Evolutionary conservation across 2,888 invertebrate genomes (phyloP).

Genomic region (Agrochola lychnidis): DNA sequence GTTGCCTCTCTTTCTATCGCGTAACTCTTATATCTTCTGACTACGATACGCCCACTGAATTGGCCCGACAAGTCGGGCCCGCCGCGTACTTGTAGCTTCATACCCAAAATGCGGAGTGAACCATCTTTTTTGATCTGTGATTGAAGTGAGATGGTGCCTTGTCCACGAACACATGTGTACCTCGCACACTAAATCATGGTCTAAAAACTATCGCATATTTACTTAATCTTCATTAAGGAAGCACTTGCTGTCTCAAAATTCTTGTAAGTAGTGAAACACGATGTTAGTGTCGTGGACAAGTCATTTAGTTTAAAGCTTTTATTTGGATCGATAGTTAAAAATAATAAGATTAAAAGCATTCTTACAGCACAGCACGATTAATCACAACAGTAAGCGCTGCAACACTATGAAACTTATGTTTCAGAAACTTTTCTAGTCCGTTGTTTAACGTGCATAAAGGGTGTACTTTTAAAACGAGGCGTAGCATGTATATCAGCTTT

Average conservation of each 20-base stretch:
- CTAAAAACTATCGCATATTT: constrained; percentile 16
- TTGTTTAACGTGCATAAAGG: neutral
- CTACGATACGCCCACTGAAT: no score
- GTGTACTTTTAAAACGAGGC: neutral
- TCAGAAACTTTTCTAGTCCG: neutral
- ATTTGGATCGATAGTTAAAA: constrained; percentile 61
- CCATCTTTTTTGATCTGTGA: no score
- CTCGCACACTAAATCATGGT: neutral
- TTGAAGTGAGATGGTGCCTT: constrained; percentile 29
- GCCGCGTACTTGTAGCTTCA: no score
- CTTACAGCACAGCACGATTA: constrained; percentile 56
- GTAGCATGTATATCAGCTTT: neutral
- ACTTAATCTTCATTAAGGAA: constrained; percentile 14
- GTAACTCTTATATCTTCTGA: no score
- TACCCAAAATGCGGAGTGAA: no score
- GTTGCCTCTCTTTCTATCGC: no score
- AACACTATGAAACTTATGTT: constrained; percentile 7
- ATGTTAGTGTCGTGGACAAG: constrained; percentile 31
- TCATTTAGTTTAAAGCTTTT: constrained; percentile 69
- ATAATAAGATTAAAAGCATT: constrained; percentile 62
- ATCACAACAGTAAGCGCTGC: constrained; percentile 49
- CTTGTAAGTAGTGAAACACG: neutral
- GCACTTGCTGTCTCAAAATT: neutral
- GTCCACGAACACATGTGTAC: constrained; percentile 20
- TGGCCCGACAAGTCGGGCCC: no score